Percentiles rank a stretch among this genome's conserved stretches.
These are phyloP conservation scores for Nomada flava DNA, from an alignment of 2,888 invertebrate genomes.

Conservation along the genomic window DNA sequence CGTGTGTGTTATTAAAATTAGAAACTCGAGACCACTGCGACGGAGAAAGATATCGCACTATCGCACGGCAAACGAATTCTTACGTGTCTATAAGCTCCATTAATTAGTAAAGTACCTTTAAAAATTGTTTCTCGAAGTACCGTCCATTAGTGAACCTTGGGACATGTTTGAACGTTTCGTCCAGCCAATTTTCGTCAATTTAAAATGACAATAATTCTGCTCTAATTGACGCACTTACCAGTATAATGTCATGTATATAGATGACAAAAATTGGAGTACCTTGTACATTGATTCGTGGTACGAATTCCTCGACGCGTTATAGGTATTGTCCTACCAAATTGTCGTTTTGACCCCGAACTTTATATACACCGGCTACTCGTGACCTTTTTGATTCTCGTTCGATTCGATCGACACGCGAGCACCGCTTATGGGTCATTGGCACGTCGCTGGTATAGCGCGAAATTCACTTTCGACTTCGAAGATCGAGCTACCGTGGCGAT, in stretches of 20 bases:
- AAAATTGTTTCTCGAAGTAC: too few species aligned
- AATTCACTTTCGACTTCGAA: constrained; percentile 64
- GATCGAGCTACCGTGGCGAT: constrained; percentile 21
- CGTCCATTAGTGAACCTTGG: background rate
- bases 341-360: constrained; percentile 4
- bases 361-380: background rate
- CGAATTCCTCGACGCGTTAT: constrained; percentile 4
- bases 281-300: background rate
- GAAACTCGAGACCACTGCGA: background rate
- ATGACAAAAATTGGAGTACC: background rate
- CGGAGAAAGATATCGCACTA: background rate
- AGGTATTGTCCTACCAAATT: background rate
- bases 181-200: background rate
- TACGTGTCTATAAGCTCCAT: background rate
- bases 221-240: background rate
- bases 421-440: constrained; percentile 55
- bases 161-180: background rate
- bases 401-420: constrained; percentile 38
- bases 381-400: constrained; percentile 24
- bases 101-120: too few species aligned
- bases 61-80: background rate
- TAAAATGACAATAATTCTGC: background rate
- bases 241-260: background rate
- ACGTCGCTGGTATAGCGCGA: constrained; percentile 31
- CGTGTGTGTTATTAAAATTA: background rate